Percentiles rank a stretch among this genome's conserved stretches.
Evolutionary conservation across 2,113 vertebrate genomes (phyloP).

Genomic region (Phyllostomus discolor): DNA sequence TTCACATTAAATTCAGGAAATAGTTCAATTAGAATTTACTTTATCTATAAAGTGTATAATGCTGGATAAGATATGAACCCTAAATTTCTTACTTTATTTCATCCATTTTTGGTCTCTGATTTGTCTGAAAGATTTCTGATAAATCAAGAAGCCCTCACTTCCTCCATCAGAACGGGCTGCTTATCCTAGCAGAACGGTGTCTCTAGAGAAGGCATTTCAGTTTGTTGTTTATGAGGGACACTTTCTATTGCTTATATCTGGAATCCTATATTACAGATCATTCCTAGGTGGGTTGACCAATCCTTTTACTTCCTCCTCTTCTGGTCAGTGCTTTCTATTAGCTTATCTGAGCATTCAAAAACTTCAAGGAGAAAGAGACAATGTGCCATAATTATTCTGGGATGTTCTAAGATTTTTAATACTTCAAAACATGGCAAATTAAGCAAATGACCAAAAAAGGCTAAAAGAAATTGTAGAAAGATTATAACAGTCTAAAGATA

Average conservation of each 20-base stretch:
- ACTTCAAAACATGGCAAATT: constrained; percentile 23
- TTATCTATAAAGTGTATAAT: neutral
- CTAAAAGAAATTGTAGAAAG: neutral
- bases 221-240: neutral
- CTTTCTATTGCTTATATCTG: neutral
- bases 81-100: constrained; percentile 9
- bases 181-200: neutral
- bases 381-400: neutral
- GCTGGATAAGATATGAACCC: neutral
- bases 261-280: neutral
- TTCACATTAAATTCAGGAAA: neutral
- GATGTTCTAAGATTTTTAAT: neutral
- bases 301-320: neutral
- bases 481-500: neutral
- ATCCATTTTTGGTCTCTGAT: neutral
- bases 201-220: neutral
- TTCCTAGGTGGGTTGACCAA: neutral
- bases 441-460: constrained; percentile 1
- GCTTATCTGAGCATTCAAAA: neutral
- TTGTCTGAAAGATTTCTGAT: neutral
- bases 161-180: neutral
- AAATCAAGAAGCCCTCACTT: neutral
- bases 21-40: constrained; percentile 2
- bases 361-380: constrained; percentile 7
- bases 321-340: neutral